phyloP scores from a whole-genome alignment of 2,888 invertebrate genomes.

The Tridacna gigas region DNA sequence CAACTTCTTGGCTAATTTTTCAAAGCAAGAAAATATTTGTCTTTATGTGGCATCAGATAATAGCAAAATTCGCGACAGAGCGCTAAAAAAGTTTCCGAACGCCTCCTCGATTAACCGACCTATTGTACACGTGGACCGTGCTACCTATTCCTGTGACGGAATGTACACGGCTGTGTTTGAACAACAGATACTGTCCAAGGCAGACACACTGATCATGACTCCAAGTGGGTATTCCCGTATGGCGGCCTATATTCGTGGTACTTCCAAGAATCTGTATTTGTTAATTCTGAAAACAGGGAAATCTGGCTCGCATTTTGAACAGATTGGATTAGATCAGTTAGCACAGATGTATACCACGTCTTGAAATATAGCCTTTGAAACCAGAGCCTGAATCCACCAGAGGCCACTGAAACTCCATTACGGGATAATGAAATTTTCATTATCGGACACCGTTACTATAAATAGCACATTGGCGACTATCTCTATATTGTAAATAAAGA shows the following conservation, averaged over 20 bases:
- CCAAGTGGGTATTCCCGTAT: conserved; percentile 48
- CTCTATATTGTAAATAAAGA: too few species aligned
- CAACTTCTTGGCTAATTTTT: conserved; percentile 2
- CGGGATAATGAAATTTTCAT: too few species aligned
- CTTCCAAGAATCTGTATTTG: conserved; percentile 17
- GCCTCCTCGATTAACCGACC: not conserved
- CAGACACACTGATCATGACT: conserved; percentile 41
- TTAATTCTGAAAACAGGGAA: not conserved
- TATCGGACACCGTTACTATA: too few species aligned
- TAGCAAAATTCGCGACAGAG: not conserved
- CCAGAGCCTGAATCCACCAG: too few species aligned
- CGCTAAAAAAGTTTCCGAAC: not conserved
- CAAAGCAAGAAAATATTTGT: not conserved
- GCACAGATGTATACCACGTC: not conserved
- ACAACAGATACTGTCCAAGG: conserved; percentile 36
- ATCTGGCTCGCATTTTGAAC: not conserved
- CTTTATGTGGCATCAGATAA: conserved; percentile 12
- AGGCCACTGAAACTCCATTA: too few species aligned
- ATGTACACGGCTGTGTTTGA: conserved; percentile 47
- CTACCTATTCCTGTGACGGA: conserved; percentile 29
- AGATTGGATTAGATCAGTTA: not conserved
- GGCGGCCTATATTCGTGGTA: conserved; percentile 47
- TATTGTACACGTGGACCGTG: conserved; percentile 50
- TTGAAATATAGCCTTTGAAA: not conserved
- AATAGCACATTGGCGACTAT: too few species aligned